These are phyloP conservation scores for Zhuqinia jingwanae DNA, from an alignment of 2,888 invertebrate genomes.

Conservation along the genomic window DNA sequence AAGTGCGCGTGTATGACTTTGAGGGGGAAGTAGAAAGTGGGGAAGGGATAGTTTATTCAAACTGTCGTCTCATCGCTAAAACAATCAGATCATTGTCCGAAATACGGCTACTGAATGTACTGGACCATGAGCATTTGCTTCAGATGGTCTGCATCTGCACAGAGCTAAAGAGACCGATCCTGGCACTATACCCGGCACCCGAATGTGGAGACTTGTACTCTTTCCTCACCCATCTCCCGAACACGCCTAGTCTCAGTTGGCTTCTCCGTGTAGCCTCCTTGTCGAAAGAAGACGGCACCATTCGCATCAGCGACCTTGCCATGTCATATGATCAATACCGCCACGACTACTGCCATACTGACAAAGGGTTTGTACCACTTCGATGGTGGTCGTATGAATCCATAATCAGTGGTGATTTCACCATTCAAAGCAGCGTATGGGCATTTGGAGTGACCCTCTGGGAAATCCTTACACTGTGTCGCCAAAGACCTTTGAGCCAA, in stretches of 20 bases:
- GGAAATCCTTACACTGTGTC: slow-evolving; percentile 85
- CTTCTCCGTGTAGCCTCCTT: slow-evolving; percentile 80
- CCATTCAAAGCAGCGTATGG: slow-evolving; percentile 85
- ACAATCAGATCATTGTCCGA: slow-evolving; percentile 79
- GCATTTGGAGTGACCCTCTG: slow-evolving; percentile 86
- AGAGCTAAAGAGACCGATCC: slow-evolving; percentile 77
- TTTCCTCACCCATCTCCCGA: slow-evolving; percentile 78
- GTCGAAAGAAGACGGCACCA: slow-evolving; percentile 84
- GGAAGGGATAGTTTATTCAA: slow-evolving; percentile 78
- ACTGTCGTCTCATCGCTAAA: slow-evolving; percentile 79
- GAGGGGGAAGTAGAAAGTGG: slow-evolving; percentile 79
- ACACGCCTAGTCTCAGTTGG: slow-evolving; percentile 79
- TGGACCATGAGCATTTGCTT: slow-evolving; percentile 79
- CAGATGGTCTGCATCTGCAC: slow-evolving; percentile 77
- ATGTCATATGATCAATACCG: slow-evolving; percentile 85
- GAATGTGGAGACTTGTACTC: slow-evolving; percentile 79
- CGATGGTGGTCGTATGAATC: slow-evolving; percentile 87
- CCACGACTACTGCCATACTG: slow-evolving; percentile 85
- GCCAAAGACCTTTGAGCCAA: slow-evolving; percentile 85
- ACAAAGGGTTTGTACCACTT: slow-evolving; percentile 85
- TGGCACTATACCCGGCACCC: slow-evolving; percentile 77
- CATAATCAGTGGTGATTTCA: slow-evolving; percentile 85
- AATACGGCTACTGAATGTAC: slow-evolving; percentile 78
- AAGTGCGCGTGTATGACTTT: slow-evolving; percentile 79
- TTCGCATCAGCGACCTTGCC: slow-evolving; percentile 85